Evolutionary conservation across 2,797 vertebrate species (phyloP), one percentile per base, ranked within the genome.

Genomic region (Sebastes hubbsi): DNA sequence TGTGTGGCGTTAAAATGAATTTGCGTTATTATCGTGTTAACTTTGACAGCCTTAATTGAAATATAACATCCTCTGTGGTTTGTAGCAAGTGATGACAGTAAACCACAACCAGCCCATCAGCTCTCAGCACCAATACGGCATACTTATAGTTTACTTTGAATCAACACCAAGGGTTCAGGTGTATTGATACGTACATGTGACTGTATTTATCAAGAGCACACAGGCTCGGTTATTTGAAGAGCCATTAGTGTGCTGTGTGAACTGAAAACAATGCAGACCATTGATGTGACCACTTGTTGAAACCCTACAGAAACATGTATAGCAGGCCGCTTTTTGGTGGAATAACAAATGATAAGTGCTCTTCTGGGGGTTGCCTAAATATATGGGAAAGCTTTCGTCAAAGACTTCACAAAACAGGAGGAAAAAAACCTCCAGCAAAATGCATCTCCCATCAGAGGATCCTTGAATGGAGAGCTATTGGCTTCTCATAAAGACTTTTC

Each of bases 401-500:
- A 83, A 89, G 72, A 75, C 66, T 71, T 87, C 29, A 49, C 58
- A 74, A 59, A 80, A 85, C 49, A 10, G 1, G 14, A 74, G 68
- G 68, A 68, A 61, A 74, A 72, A 83, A 86, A 85, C 61, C 72
- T 87, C 46, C 27, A 66, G 81, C 58, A 89, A 90, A 92, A 88
- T 54, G 72, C 75, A 81, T 88, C 80, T 93, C 82, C 86, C 77
- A 84, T 91, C 87, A 78, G 84, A 89, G 72, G 56, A 85, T 32
- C 81, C 75, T 84, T 85, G 84, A 93, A 86, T 9, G 52, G 59
- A 81, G 82, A 91, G 84, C 81, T 86, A 89, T 90, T 88, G 89
- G 89, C 81, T 92, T 90, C 86, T 91, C 85, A 87, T 91, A 90
- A 90, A 91, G 84, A 91, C 90, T 89, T 93, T 90, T 90, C 87